These are phyloP conservation scores for Chamaetylas fuelleborni DNA, from an alignment of 2,113 vertebrate genomes.

Conservation along the genomic window DNA sequence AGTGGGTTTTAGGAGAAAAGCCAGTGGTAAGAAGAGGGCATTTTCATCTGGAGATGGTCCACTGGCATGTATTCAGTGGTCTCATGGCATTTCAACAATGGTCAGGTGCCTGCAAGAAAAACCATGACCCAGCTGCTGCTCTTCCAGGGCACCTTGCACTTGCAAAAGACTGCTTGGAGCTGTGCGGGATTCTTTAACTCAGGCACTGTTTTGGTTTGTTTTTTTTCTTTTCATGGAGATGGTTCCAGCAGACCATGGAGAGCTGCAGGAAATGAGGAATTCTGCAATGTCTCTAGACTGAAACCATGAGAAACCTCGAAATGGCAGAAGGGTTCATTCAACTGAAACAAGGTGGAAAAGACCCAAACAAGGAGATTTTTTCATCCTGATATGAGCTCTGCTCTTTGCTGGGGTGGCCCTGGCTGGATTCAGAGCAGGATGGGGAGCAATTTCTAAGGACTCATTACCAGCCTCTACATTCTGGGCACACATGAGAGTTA, in stretches of 20 bases:
- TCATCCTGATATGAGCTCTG: neutral
- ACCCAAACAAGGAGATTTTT: neutral
- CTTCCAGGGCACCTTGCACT: neutral
- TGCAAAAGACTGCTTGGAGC: neutral
- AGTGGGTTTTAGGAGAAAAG: neutral
- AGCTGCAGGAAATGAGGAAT: neutral
- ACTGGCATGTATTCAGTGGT: neutral
- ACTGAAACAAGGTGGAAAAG: neutral
- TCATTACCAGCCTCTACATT: neutral
- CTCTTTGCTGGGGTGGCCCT: neutral
- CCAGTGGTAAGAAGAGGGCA: neutral
- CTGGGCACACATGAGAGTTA: neutral
- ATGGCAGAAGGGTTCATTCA: neutral
- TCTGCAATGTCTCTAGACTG: accelerated
- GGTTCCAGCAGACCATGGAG: neutral
- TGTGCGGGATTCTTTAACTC: neutral
- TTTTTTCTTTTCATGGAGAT: neutral
- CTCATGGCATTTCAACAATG: neutral
- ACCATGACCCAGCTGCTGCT: accelerated
- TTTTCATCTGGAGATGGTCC: neutral
- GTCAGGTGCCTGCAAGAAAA: neutral
- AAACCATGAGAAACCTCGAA: neutral
- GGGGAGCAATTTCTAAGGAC: neutral
- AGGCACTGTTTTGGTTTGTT: neutral
- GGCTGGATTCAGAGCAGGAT: neutral